Evolutionary conservation across 2,888 invertebrate species (phyloP).

Genomic region (Acronicta alni): DNA sequence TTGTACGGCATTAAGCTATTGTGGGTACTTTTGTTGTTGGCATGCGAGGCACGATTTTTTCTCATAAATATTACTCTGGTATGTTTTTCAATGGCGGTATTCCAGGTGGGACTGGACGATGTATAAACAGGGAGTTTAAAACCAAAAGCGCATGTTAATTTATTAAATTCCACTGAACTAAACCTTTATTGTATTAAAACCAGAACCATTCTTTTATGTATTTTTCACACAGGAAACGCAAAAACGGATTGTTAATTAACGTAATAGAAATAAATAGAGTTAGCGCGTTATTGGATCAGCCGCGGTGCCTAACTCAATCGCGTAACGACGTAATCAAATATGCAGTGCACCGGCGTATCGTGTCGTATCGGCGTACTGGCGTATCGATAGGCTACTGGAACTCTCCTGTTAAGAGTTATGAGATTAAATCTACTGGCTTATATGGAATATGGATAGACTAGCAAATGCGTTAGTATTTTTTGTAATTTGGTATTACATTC

Average conservation of each 20-base stretch:
- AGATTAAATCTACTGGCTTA: conserved; percentile 46
- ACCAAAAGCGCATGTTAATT: too few species aligned
- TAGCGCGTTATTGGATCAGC: conserved; percentile 43
- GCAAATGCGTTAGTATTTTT: conserved; percentile 14
- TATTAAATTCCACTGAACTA: too few species aligned
- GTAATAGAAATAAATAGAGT: conserved; percentile 47
- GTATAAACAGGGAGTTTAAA: too few species aligned
- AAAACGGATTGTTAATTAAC: conserved; percentile 31
- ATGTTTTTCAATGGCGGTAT: conserved; percentile 17
- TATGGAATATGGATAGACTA: conserved; percentile 20
- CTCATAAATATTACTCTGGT: conserved; percentile 37
- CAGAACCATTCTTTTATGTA: not conserved
- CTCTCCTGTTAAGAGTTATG: conserved; percentile 47
- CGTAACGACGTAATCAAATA: conserved; percentile 56
- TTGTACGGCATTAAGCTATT: conserved; percentile 45
- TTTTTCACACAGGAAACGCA: not conserved
- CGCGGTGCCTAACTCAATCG: conserved; percentile 47
- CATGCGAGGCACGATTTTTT: conserved; percentile 29
- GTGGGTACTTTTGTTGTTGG: conserved; percentile 27
- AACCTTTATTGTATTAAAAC: too few species aligned
- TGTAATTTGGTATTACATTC: too few species aligned
- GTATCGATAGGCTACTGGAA: conserved; percentile 28
- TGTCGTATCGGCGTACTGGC: conserved; percentile 25
- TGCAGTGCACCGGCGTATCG: conserved; percentile 39
- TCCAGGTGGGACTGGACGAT: not conserved